A percentile compares a stretch with the other conserved stretches of the same genome.
phyloP scores from a whole-genome alignment of 2,113 vertebrate species.

The Stomatorhinus ivindoensis region DNA sequence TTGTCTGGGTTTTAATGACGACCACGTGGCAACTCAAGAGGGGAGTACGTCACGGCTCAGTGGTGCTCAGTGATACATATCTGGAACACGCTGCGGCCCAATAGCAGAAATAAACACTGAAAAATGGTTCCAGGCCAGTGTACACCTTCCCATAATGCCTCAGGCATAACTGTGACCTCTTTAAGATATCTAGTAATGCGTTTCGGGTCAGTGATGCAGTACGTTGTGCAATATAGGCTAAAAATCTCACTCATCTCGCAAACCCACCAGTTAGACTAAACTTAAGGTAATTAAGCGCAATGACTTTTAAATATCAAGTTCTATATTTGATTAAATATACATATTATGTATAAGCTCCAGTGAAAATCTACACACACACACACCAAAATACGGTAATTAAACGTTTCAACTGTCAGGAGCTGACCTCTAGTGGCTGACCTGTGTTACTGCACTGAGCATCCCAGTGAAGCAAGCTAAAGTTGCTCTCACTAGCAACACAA shows the following conservation, averaged over 20 bases:
- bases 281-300: neutral
- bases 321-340: neutral
- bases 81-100: neutral
- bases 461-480: constrained; percentile 45
- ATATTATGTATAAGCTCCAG: neutral
- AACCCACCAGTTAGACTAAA: neutral
- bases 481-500: neutral
- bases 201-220: neutral
- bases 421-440: constrained; percentile 58
- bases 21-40: neutral
- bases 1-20: neutral
- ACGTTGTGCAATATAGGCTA: neutral
- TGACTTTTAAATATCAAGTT: neutral
- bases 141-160: neutral
- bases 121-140: neutral
- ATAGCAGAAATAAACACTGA: neutral
- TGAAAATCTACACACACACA: neutral
- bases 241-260: neutral
- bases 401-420: constrained; percentile 30
- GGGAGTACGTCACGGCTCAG: neutral
- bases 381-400: neutral
- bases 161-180: neutral
- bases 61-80: neutral
- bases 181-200: neutral
- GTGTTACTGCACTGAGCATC: constrained; percentile 35